Evolutionary conservation across 1,140 invertebrate genomes (phyloP).

Genomic region (Homalodisca vitripennis): DNA sequence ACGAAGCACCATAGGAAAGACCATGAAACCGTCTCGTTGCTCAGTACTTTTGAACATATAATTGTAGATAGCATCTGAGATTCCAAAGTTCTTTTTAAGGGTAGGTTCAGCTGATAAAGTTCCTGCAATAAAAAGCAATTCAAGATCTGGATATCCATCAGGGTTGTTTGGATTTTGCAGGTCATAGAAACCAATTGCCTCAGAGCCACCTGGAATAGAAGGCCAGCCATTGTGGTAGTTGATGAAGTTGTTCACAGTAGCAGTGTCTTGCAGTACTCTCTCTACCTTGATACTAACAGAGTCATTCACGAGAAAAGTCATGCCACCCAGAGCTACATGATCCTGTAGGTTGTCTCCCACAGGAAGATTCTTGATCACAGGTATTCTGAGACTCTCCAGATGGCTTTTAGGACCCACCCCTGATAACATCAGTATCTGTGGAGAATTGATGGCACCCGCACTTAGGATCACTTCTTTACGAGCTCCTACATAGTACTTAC

Average conservation of each 20-base stretch:
- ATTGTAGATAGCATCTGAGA: conserved; percentile 56
- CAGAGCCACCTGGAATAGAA: conserved; percentile 75
- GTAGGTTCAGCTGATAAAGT: conserved; percentile 55
- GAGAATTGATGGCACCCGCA: conserved; percentile 71
- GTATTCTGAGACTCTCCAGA: conserved; percentile 57
- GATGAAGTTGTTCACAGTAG: conserved; percentile 50
- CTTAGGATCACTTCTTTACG: conserved; percentile 74
- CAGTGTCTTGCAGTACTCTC: conserved; percentile 39
- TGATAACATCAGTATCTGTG: conserved; percentile 77
- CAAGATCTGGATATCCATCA: conserved; percentile 70
- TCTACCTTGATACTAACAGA: conserved; percentile 43
- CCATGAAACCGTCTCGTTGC: conserved; percentile 57
- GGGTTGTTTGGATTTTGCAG: conserved; percentile 61
- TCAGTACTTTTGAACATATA: conserved; percentile 54
- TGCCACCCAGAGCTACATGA: conserved; percentile 67
- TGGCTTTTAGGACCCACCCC: conserved; percentile 74
- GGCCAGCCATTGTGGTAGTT: conserved; percentile 64
- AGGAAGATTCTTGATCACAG: conserved; percentile 65
- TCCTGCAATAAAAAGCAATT: conserved; percentile 63
- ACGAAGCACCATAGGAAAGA: conserved; percentile 67
- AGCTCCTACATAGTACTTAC: conserved; percentile 57
- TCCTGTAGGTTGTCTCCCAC: conserved; percentile 80
- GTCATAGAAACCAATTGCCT: conserved; percentile 74
- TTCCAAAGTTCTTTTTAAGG: conserved; percentile 55
- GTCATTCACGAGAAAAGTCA: conserved; percentile 64